Evolutionary conservation across 2,888 invertebrate genomes (phyloP), one percentile per base, ranked within the genome.

Genomic region (Trachelus stipa): DNA sequence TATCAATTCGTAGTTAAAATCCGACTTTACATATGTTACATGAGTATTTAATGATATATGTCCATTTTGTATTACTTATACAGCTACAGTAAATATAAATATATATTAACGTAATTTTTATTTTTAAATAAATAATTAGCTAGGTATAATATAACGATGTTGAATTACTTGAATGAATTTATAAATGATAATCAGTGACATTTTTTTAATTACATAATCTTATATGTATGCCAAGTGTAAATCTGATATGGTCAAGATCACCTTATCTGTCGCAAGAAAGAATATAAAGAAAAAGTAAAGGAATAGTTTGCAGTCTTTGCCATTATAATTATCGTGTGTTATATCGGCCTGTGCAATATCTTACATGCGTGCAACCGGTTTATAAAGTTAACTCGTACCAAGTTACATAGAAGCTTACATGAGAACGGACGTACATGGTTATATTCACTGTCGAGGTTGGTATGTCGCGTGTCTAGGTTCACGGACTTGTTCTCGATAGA

Each of bases 361-460:
- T 71, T 31, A 34, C 74, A 30, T 30, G 74, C 37, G 37, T 76
- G 73, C 79, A 84, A 88, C 88, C 85, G 86, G 88, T 87, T 89
- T 86, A 79, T 81, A 80, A 83, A 80, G 79, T 82, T 79, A 80
- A 82, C 83, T 86, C 82, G 84, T 81, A 81, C 78, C 83, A 80
- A 81, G 74, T 73, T 75, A 69, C 69, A 30, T 30, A 6, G 31
- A 33, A 69, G 15, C 30, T 12, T 33, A 69, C 71, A 30, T 69
- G 69, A 69, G 15, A 40, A 40, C 4, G 40, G 15, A 40, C 40
- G 23, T 56, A 1, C 40, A 56, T 23, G 40, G 23, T 23, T 56
- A 56, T 85, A 81, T 85, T 88, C 88, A 88, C 86, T 88, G 87
- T 81, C 87, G 87, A 87, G 86, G 87, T 85, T 85, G 84, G 79